These are phyloP conservation scores for Drosophila busckii DNA, from an alignment of 1,140 invertebrate species.

Conservation along the genomic window DNA sequence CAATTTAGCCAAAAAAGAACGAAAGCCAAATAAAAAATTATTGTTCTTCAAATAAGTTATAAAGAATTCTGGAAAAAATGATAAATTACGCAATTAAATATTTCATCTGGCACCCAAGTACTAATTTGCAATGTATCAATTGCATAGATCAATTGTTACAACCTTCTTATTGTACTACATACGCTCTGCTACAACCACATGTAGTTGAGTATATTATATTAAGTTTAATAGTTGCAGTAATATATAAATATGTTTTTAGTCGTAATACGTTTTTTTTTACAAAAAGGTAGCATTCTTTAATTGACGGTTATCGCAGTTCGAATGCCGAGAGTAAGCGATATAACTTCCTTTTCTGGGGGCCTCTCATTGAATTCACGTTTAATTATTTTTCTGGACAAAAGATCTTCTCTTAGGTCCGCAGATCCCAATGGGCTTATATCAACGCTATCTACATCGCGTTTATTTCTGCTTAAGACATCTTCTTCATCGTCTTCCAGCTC, in stretches of 20 bases:
- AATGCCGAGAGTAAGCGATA: constrained; percentile 59
- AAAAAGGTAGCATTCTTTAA: constrained; percentile 21
- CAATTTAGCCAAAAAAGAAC: too few relatives aligned
- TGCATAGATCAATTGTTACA: constrained; percentile 14
- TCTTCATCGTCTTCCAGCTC: constrained; percentile 60
- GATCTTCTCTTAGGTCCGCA: constrained; percentile 33
- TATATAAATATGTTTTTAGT: constrained; percentile 23
- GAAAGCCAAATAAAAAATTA: too few relatives aligned
- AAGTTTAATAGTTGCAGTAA: constrained; percentile 24
- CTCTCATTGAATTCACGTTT: constrained; percentile 53
- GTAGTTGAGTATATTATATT: constrained; percentile 27
- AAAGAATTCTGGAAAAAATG: too few relatives aligned
- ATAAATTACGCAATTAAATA: too few relatives aligned
- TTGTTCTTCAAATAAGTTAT: too few relatives aligned
- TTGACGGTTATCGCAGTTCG: constrained; percentile 55
- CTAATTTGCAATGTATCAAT: too few relatives aligned
- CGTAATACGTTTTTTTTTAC: constrained; percentile 26
- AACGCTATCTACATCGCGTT: constrained; percentile 35
- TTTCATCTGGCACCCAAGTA: too few relatives aligned
- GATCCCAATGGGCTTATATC: constrained; percentile 10
- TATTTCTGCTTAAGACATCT: constrained; percentile 23
- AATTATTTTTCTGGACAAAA: constrained; percentile 56
- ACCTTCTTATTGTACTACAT: constrained; percentile 11
- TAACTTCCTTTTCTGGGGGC: constrained; percentile 53
- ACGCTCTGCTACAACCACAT: constrained; percentile 11